Percentiles rank a stretch among this genome's conserved stretches.
phyloP scores from a whole-genome alignment of 92 coral and sea anemone species.

The Umimayanthus kanabou region DNA sequence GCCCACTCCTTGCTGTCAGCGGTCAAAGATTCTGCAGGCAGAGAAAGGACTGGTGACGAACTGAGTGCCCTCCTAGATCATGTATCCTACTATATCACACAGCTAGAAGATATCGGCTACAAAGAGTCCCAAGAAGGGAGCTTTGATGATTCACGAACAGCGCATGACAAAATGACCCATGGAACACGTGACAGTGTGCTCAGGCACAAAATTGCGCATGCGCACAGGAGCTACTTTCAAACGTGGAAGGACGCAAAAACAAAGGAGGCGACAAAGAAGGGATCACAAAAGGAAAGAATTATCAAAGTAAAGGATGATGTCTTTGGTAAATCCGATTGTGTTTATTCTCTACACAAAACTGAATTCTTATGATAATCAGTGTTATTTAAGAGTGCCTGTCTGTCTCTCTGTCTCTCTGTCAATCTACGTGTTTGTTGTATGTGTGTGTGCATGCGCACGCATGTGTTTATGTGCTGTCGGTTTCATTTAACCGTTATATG shows the following conservation, averaged over 20 bases:
- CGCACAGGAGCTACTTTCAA: background rate
- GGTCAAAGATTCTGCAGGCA: background rate
- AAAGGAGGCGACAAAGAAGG: background rate
- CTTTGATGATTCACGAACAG: background rate
- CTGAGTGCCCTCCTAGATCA: background rate
- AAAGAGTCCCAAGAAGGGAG: background rate
- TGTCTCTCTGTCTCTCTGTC: too few relatives aligned
- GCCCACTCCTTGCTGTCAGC: slow-evolving; percentile 1
- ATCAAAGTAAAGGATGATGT: slow-evolving; percentile 17
- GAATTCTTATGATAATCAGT: too few relatives aligned
- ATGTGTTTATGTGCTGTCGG: too few relatives aligned
- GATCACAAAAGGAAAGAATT: background rate
- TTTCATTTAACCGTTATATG: too few relatives aligned
- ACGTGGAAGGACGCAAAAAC: background rate
- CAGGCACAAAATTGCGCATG: background rate
- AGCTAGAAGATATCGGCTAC: slow-evolving; percentile 1
- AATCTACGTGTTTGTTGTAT: too few relatives aligned
- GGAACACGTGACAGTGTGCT: background rate
- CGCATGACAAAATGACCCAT: background rate
- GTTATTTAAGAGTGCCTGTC: too few relatives aligned
- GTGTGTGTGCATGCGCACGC: too few relatives aligned
- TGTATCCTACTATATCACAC: background rate
- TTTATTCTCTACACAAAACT: background rate
- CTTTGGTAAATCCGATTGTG: background rate
- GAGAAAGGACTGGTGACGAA: slow-evolving; percentile 11